phyloP scores from a whole-genome alignment of 2,888 invertebrate species.

The Pseudococcus longispinus region DNA sequence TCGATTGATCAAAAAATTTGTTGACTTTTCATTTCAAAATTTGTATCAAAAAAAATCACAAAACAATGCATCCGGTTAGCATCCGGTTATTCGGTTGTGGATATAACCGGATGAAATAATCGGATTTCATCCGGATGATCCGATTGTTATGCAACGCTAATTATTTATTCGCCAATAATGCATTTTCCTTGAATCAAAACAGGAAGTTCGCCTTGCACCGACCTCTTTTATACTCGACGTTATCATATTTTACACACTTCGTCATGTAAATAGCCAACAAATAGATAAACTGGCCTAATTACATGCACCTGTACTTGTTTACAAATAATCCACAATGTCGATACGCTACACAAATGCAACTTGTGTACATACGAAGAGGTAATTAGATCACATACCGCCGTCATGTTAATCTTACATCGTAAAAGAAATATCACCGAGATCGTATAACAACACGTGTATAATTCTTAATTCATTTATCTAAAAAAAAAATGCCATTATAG shows the following conservation, averaged over 20 bases:
- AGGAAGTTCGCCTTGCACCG: background rate
- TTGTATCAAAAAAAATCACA: too few species aligned
- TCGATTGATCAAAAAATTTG: too few species aligned
- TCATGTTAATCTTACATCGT: background rate
- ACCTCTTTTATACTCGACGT: background rate
- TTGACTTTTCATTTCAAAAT: too few species aligned
- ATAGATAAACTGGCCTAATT: background rate
- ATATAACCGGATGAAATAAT: too few species aligned
- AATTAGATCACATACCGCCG: too few species aligned
- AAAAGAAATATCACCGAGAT: too few species aligned
- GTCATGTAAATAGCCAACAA: background rate
- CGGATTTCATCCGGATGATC: too few species aligned
- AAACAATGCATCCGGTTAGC: too few species aligned
- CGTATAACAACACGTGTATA: too few species aligned
- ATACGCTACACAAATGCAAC: background rate
- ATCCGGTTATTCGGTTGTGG: too few species aligned
- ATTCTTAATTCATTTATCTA: background rate
- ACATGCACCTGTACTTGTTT: background rate
- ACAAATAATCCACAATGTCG: background rate
- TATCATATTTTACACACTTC: background rate
- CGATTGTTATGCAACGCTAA: background rate
- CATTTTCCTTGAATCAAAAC: background rate
- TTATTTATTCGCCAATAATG: too few species aligned
- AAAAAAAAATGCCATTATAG: background rate
- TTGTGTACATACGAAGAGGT: background rate